Evolutionary conservation across 2,113 vertebrate genomes (phyloP).

Genomic region (Beaufortia kweichowensis): DNA sequence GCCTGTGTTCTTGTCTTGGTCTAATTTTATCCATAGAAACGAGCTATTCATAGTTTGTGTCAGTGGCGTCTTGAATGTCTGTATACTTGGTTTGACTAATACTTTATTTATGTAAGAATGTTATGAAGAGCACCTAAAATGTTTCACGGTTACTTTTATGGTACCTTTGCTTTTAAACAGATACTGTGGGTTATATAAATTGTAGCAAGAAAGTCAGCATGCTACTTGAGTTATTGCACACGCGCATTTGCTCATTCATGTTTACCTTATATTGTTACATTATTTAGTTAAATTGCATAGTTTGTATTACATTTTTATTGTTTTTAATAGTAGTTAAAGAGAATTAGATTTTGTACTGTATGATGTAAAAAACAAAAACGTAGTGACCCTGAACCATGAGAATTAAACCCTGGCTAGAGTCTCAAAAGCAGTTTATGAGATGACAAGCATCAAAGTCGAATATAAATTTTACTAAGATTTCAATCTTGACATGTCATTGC

Average conservation of each 20-base stretch:
- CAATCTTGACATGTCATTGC: too few species aligned
- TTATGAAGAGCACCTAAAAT: too few species aligned
- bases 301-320: too few species aligned
- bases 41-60: slow-evolving; percentile 76
- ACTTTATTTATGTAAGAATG: neutral
- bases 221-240: too few species aligned
- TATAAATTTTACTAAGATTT: too few species aligned
- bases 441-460: too few species aligned
- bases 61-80: slow-evolving; percentile 45
- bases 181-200: neutral
- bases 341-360: neutral
- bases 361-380: neutral
- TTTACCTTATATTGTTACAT: neutral
- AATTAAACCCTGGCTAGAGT: too few species aligned
- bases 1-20: slow-evolving; percentile 55
- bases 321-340: slow-evolving; percentile 1
- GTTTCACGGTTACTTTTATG: too few species aligned
- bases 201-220: neutral
- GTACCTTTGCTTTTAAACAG: neutral
- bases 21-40: slow-evolving; percentile 76
- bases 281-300: neutral
- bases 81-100: slow-evolving; percentile 46
- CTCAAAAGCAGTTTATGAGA: too few species aligned
- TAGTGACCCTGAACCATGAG: too few species aligned
- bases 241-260: neutral